Percentiles rank a stretch among this genome's conserved stretches.
phyloP scores from a whole-genome alignment of 2,113 vertebrate species.

The Halichoerus grypus region DNA sequence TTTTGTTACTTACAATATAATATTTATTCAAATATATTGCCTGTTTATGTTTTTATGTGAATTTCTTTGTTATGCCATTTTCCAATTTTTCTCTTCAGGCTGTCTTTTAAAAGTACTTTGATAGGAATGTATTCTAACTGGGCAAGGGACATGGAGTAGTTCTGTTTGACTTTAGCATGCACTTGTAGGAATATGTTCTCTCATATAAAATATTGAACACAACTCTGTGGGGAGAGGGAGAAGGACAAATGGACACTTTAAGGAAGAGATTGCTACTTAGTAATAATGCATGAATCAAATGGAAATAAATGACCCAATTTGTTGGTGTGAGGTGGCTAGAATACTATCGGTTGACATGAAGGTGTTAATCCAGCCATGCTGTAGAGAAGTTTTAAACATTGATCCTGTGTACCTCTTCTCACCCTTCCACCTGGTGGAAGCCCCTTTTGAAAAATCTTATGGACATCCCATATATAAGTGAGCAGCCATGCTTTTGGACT shows the following conservation, averaged over 20 bases:
- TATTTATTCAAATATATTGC: constrained; percentile 30
- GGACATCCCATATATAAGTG: neutral
- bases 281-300: neutral
- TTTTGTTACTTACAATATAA: constrained; percentile 19
- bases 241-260: neutral
- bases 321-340: neutral
- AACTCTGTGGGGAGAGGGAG: neutral
- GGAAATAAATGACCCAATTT: neutral
- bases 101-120: neutral
- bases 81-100: neutral
- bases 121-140: neutral
- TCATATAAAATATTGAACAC: neutral
- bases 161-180: neutral
- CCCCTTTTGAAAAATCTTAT: neutral
- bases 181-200: neutral
- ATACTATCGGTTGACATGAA: neutral
- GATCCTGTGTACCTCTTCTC: neutral
- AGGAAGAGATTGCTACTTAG: neutral
- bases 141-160: neutral
- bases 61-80: neutral
- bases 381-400: neutral
- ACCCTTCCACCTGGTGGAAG: neutral
- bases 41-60: neutral
- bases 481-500: neutral
- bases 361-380: neutral